Percentiles rank a stretch among this genome's conserved stretches.
Conservation (phyloP, 2,888 invertebrate species). For the Tachystola acroxantha region DNA sequence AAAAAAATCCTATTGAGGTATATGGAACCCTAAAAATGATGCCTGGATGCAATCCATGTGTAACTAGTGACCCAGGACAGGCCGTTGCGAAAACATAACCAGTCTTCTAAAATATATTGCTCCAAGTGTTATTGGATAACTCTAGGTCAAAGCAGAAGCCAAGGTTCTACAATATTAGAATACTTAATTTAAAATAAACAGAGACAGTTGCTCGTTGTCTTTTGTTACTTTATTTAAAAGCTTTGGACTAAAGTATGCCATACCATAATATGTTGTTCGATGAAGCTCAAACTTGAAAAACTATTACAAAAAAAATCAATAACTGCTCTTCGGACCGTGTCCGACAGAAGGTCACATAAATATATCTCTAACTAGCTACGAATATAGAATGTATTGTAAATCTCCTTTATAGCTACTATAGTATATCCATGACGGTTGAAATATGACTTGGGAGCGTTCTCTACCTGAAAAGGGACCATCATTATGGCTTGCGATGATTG, state of each 20-base stretch:
- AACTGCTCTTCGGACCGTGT: slow-evolving; percentile 52
- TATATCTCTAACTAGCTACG: slow-evolving; percentile 61
- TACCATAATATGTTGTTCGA: slow-evolving; percentile 60
- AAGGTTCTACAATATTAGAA: too few relatives aligned
- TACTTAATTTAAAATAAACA: slow-evolving; percentile 27
- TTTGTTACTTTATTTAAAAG: too few relatives aligned
- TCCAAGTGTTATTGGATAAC: too few relatives aligned
- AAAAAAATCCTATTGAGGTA: too few relatives aligned
- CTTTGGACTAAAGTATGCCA: slow-evolving; percentile 44
- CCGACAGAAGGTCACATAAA: slow-evolving; percentile 65
- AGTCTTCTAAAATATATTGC: too few relatives aligned
- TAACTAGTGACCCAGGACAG: too few relatives aligned
- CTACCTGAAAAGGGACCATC: slow-evolving; percentile 74
- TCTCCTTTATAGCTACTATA: slow-evolving; percentile 69
- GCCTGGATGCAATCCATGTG: too few relatives aligned
- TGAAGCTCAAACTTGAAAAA: slow-evolving; percentile 45
- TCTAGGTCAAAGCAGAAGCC: too few relatives aligned
- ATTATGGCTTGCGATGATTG: slow-evolving; percentile 68
- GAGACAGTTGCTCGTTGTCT: slow-evolving; percentile 30
- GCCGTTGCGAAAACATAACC: too few relatives aligned
- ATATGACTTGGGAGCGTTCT: slow-evolving; percentile 69
- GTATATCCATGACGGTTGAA: slow-evolving; percentile 68
- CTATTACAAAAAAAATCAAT: slow-evolving; percentile 63
- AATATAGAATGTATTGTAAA: slow-evolving; percentile 71
- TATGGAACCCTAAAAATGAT: too few relatives aligned